phyloP scores from a whole-genome alignment of 2,888 invertebrate genomes.

The Pseudolycoriella hygida region DNA sequence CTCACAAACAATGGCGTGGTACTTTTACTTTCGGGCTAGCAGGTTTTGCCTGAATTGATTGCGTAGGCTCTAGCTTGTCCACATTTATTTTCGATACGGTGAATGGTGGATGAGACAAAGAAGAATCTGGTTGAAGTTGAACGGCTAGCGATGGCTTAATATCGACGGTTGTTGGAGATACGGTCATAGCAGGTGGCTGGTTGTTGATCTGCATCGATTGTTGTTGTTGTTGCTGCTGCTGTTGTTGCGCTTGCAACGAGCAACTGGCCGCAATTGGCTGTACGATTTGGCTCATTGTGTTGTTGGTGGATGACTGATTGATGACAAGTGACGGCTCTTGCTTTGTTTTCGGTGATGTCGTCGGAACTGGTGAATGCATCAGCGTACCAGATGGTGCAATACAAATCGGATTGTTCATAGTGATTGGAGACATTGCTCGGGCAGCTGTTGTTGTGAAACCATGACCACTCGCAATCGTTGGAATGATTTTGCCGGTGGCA shows the following conservation, averaged over 20 bases:
- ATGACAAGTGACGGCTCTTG: background rate
- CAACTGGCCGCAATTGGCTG: background rate
- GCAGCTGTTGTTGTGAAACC: constrained; percentile 18
- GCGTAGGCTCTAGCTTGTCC: constrained; percentile 17
- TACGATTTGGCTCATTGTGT: background rate
- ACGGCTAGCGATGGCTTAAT: constrained; percentile 12
- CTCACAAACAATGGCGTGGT: constrained; percentile 31
- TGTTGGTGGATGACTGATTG: background rate
- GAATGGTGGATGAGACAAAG: constrained; percentile 10
- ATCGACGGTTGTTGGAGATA: constrained; percentile 5
- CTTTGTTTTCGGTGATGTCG: constrained; percentile 1
- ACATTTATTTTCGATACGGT: constrained; percentile 15
- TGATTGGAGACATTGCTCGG: constrained; percentile 14
- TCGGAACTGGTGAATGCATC: constrained; percentile 6
- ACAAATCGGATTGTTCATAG: constrained; percentile 13
- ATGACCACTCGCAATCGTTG: constrained; percentile 29
- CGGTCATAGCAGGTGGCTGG: background rate
- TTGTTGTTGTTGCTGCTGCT: constrained; percentile 14
- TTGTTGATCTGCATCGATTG: background rate
- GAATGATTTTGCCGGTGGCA: constrained; percentile 48
- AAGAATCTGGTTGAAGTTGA: constrained; percentile 13
- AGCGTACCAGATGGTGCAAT: constrained; percentile 4
- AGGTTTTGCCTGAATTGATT: background rate
- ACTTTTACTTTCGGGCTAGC: constrained; percentile 26
- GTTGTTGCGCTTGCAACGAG: constrained; percentile 11